A percentile compares a stretch with the other conserved stretches of the same genome.
These are phyloP conservation scores for Micropoecilia bifurca DNA, from an alignment of 2,797 vertebrate genomes.

Conservation along the genomic window DNA sequence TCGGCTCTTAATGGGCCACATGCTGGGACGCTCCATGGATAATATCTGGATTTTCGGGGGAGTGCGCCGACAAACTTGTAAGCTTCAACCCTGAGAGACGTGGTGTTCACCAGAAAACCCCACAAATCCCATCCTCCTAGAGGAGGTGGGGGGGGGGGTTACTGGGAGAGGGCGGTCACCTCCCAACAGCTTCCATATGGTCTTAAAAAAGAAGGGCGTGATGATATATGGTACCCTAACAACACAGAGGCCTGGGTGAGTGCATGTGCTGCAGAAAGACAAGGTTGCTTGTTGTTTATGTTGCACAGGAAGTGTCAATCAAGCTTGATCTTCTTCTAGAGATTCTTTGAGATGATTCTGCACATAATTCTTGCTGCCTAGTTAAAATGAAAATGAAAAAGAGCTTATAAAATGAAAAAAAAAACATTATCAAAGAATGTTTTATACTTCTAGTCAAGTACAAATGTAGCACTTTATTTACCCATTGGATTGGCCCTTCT, in stretches of 20 bases:
- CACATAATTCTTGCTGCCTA: conserved; percentile 13
- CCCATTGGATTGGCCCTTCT: background rate
- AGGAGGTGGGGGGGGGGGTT: conserved; percentile 39
- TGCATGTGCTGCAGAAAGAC: conserved; percentile 32
- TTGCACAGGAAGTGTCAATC: conserved; percentile 54
- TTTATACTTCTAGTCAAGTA: background rate
- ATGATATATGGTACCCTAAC: conserved; percentile 59
- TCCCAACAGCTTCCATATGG: conserved; percentile 80
- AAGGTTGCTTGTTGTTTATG: conserved; percentile 43
- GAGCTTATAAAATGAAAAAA: conserved; percentile 28
- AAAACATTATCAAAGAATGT: background rate
- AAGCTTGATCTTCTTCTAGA: conserved; percentile 33
- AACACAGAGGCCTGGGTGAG: conserved; percentile 48
- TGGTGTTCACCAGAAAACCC: conserved; percentile 66
- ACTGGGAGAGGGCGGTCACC: conserved; percentile 48
- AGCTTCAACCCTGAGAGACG: conserved; percentile 67
- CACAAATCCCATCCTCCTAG: conserved; percentile 69
- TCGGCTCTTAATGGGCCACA: conserved; percentile 72
- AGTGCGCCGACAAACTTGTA: conserved; percentile 57
- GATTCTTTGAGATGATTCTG: conserved; percentile 11
- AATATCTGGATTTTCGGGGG: conserved; percentile 56
- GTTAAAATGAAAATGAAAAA: no score
- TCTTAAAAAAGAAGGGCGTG: conserved; percentile 64
- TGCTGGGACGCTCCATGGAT: conserved; percentile 51
- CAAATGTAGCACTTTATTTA: background rate